Percentiles rank a stretch among this genome's conserved stretches.
These are phyloP conservation scores for Contarinia nasturtii DNA, from an alignment of 1,140 invertebrate genomes.

Conservation along the genomic window DNA sequence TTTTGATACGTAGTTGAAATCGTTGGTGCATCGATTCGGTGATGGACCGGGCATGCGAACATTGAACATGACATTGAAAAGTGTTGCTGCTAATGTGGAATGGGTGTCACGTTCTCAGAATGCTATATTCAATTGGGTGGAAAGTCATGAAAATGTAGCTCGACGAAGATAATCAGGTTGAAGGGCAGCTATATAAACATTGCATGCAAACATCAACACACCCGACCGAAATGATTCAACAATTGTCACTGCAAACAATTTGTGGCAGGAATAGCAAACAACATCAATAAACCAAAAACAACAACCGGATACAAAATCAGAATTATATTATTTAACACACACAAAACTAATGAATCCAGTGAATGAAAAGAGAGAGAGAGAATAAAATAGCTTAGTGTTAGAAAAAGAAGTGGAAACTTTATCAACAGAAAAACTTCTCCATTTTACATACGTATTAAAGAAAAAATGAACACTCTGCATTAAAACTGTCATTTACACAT, in stretches of 20 bases:
- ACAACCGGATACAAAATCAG: neutral
- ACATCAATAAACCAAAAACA: neutral
- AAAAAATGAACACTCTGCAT: neutral
- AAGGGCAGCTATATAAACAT: too few relatives aligned
- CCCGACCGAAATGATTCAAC: too few relatives aligned
- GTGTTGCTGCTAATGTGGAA: slow-evolving; percentile 22
- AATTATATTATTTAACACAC: neutral
- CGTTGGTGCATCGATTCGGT: slow-evolving; percentile 21
- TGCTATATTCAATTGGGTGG: slow-evolving; percentile 22
- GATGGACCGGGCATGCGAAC: slow-evolving; percentile 21
- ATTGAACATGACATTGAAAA: slow-evolving; percentile 22
- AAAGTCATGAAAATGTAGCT: slow-evolving; percentile 11
- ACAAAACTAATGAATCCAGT: too few relatives aligned
- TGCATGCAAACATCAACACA: too few relatives aligned
- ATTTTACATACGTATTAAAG: neutral
- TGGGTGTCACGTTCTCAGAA: slow-evolving; percentile 22
- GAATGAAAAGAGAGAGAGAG: neutral
- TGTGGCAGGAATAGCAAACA: neutral
- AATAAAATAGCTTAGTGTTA: neutral
- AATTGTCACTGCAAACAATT: too few relatives aligned
- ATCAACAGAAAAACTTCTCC: neutral
- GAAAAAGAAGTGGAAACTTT: neutral
- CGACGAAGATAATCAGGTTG: neutral
- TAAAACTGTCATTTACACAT: neutral
- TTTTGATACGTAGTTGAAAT: slow-evolving; percentile 14